phyloP scores from a whole-genome alignment of 2,797 vertebrate species.

The Steatocranus sp. region DNA sequence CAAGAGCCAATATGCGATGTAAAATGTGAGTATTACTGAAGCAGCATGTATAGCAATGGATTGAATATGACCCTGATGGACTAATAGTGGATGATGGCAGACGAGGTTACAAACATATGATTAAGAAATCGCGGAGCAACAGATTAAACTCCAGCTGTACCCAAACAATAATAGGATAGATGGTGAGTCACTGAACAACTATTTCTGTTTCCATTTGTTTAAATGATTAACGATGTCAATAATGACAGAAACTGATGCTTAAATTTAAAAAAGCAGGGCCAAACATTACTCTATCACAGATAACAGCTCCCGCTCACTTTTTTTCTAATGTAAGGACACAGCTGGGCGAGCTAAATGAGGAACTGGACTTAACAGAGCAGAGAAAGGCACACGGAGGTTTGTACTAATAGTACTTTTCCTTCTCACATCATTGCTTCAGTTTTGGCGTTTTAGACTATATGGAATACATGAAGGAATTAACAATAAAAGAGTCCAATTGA shows the following conservation, averaged over 20 bases:
- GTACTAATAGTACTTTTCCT: not conserved
- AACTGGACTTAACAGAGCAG: not conserved
- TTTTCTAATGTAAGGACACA: not conserved
- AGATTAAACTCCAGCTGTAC: constrained; percentile 63
- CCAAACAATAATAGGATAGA: constrained; percentile 41
- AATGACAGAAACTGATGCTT: not conserved
- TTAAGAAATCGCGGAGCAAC: constrained; percentile 61
- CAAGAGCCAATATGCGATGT: not conserved
- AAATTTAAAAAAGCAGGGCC: not conserved
- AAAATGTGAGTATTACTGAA: not conserved
- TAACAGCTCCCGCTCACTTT: not conserved
- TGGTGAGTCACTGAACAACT: not conserved
- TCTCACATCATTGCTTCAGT: not conserved
- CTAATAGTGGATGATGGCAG: constrained; percentile 18
- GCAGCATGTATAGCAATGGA: not conserved
- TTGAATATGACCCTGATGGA: constrained; percentile 39
- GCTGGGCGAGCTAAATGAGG: not conserved
- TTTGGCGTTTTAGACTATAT: not conserved
- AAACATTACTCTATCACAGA: not conserved
- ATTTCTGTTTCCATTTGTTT: not conserved
- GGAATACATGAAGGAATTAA: not conserved
- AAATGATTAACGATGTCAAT: not conserved
- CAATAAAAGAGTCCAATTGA: not conserved
- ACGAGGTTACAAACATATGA: constrained; percentile 39
- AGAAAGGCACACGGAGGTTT: not conserved